Evolutionary conservation across 1,140 invertebrate species (phyloP).

Genomic region (Diprion similis): DNA sequence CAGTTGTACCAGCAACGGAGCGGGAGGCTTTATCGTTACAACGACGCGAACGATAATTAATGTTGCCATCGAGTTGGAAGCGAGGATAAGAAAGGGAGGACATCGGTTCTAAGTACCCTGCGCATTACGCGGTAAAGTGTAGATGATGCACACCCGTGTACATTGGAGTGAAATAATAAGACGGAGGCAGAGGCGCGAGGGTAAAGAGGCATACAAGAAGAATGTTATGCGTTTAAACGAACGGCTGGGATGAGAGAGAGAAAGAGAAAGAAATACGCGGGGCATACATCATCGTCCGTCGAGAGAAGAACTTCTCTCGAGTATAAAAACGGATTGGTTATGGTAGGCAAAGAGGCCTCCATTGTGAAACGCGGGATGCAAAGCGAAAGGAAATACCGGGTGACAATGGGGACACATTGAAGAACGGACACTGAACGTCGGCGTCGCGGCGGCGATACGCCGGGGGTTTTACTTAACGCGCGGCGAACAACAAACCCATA

Average conservation of each 20-base stretch:
- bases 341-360: conserved; percentile 15
- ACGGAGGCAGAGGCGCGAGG: not conserved
- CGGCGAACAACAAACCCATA: not conserved
- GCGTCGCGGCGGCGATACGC: not conserved
- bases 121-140: no score
- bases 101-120: no score
- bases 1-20: not conserved
- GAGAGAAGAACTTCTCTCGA: not conserved
- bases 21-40: not conserved
- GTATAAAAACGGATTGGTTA: conserved; percentile 23
- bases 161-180: no score
- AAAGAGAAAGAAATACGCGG: not conserved
- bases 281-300: conserved; percentile 16
- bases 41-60: not conserved
- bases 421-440: not conserved
- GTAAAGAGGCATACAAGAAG: conserved; percentile 11
- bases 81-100: not conserved
- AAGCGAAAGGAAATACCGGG: conserved; percentile 36
- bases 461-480: not conserved
- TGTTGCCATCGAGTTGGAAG: conserved; percentile 5
- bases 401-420: not conserved
- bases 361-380: conserved; percentile 19
- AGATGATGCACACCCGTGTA: no score
- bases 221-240: not conserved
- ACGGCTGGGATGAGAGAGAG: not conserved